Percentiles rank a stretch among this genome's conserved stretches.
Evolutionary conservation across 64 coral and sea anemone genomes (phyloP).

Genomic region (Dendronephthya gigantea): DNA sequence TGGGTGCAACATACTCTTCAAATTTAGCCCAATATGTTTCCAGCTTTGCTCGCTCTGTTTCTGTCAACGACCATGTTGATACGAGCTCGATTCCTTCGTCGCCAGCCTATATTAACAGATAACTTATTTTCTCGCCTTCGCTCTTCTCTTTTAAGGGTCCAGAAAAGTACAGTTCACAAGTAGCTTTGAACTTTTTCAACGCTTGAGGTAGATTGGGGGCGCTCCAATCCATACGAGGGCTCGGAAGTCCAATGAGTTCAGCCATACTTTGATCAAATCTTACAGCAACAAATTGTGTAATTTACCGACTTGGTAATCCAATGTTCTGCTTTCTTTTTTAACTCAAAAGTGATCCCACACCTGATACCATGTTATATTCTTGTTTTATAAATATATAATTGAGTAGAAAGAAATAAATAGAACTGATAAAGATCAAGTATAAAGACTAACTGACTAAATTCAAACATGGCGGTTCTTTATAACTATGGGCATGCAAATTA

Average conservation of each 20-base stretch:
- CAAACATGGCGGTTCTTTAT: no score
- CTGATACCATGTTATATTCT: no score
- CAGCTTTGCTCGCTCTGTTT: constrained; percentile 27
- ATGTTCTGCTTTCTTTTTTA: no score
- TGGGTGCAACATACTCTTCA: constrained; percentile 35
- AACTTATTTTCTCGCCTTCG: constrained; percentile 45
- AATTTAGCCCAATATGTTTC: constrained; percentile 42
- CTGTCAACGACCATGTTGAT: constrained; percentile 36
- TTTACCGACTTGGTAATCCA: no score
- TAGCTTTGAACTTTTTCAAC: constrained; percentile 39
- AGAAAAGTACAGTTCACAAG: constrained; percentile 38
- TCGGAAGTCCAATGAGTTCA: neutral
- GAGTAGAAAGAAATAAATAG: no score
- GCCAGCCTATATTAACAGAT: constrained; percentile 29
- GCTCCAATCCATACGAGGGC: constrained; percentile 41
- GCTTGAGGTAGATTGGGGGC: constrained; percentile 30
- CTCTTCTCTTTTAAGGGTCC: constrained; percentile 21
- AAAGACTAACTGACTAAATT: no score
- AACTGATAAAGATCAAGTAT: no score
- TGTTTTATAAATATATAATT: no score
- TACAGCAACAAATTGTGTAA: no score
- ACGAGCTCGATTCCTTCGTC: constrained; percentile 44
- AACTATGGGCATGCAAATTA: no score
- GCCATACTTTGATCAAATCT: no score
- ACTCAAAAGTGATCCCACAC: no score